Evolutionary conservation across 1,140 invertebrate species (phyloP), one percentile per base, ranked within the genome.

Genomic region (Harpegnathos saltator): DNA sequence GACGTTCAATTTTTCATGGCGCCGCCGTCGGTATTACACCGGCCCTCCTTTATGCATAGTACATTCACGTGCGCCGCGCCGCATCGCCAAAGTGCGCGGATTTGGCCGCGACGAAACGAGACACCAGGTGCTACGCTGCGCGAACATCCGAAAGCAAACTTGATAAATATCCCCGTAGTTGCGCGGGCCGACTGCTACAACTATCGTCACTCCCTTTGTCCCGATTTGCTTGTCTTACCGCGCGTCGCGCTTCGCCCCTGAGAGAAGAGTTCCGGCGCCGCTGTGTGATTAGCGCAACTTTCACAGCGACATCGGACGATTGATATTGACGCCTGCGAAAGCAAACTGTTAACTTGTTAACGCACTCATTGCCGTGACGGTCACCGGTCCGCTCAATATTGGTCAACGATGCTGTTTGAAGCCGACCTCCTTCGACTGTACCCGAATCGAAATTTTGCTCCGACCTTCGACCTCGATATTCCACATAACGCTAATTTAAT

Each of bases 1-100:
- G 82, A 83, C 75, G 78, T 87, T 90, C 82, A 90, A 90, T 90
- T 85, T 90, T 90, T 90, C 85, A 90, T 89, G 44, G 59, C 58
- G 82, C 61, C 56, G 54, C 65, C 77, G 78, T 84, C 80, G 71
- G 54, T 84, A 87, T 86, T 86, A 86, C 52, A 71, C 63, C 24
- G 59, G 50, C 19, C n/a, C n/a, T 66, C 69, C 44, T 85, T 74
- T 86, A 86, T 69, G 77, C 80, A 82, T 86, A 73, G 68, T 54
- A 74, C 66, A 82, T 58, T 48, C n/a, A 19, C 50, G 44, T 48
- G 22, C 3, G 5, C 17, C 61, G 38, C 22, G 15, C 17, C 61
- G 38, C 22, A 12, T 72, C 22, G 17, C 9, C 5, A 15, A 72
- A 71, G 56, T n/a, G 44, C 33, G n/a, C 14, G 14, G 38, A 80